Conservation (phyloP, 1,140 invertebrate genomes). For the Caenorhabditis tropicalis region DNA sequence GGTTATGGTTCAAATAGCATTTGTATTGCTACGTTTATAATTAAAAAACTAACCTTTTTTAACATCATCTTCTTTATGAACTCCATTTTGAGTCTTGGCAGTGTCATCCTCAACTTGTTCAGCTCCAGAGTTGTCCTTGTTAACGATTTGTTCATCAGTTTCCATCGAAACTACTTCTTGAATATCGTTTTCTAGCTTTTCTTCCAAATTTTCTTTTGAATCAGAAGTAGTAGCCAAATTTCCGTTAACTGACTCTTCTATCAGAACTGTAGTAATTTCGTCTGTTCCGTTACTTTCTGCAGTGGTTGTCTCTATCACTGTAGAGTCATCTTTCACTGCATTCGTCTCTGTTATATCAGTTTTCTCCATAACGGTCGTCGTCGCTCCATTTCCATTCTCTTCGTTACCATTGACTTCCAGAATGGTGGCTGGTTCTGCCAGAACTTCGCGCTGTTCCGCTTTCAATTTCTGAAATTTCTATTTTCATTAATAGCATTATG, state of each 20-base stretch:
- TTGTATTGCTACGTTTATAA: too few relatives aligned
- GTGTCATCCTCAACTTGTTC: background rate
- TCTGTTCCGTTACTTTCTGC: background rate
- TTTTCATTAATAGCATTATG: background rate
- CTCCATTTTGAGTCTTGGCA: background rate
- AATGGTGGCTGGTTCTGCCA: background rate
- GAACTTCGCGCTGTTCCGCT: background rate
- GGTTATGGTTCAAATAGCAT: too few relatives aligned
- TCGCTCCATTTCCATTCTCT: background rate
- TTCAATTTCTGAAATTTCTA: background rate
- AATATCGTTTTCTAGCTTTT: background rate
- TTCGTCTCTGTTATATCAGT: background rate
- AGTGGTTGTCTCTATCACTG: background rate
- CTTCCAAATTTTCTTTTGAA: background rate
- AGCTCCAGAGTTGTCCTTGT: too few relatives aligned
- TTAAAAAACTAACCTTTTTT: background rate
- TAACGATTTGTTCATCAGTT: background rate
- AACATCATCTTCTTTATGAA: background rate
- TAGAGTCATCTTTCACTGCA: background rate
- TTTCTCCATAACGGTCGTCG: background rate
- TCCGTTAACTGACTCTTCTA: background rate
- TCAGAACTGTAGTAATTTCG: background rate
- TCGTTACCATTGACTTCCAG: slow-evolving; percentile 9
- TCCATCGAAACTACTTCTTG: too few relatives aligned
- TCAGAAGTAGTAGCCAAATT: background rate